Conservation (phyloP, 2,113 vertebrate genomes). For the Pseudonaja textilis region DNA sequence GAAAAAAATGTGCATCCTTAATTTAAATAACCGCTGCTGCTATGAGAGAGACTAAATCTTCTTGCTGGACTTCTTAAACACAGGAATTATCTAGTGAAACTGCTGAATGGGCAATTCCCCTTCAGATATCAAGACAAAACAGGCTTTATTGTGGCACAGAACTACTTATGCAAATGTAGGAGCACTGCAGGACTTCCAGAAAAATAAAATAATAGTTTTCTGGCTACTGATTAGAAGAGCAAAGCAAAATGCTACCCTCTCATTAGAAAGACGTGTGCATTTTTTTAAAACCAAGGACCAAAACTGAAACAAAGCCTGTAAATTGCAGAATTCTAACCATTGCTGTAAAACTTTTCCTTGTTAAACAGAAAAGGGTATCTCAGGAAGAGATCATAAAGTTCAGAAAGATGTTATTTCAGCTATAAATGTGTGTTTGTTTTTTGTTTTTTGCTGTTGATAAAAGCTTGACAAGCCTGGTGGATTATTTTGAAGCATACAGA, state of each 20-base stretch:
- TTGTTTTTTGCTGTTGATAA: neutral
- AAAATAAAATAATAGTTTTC: constrained; percentile 30
- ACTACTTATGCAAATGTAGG: constrained; percentile 19
- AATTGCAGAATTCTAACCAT: constrained; percentile 47
- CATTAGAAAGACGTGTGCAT: constrained; percentile 43
- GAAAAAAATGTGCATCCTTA: neutral
- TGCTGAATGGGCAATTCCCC: neutral
- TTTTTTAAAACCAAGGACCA: constrained; percentile 39
- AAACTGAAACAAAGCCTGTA: constrained; percentile 41
- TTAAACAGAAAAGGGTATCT: constrained; percentile 25
- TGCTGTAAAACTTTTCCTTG: neutral
- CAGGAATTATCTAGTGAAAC: neutral
- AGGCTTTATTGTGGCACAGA: constrained; percentile 30
- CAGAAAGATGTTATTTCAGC: neutral
- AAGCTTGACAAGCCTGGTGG: neutral
- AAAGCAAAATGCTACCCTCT: constrained; percentile 31
- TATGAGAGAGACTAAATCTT: neutral
- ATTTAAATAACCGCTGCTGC: neutral
- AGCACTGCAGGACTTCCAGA: constrained; percentile 28
- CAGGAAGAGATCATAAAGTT: neutral
- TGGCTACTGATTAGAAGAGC: constrained; percentile 45
- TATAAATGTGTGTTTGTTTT: neutral
- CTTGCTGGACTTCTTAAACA: neutral
- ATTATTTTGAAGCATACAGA: neutral
- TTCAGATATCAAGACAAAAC: neutral